Conservation (phyloP, 1,140 invertebrate species). For the Philaenus spumarius region DNA sequence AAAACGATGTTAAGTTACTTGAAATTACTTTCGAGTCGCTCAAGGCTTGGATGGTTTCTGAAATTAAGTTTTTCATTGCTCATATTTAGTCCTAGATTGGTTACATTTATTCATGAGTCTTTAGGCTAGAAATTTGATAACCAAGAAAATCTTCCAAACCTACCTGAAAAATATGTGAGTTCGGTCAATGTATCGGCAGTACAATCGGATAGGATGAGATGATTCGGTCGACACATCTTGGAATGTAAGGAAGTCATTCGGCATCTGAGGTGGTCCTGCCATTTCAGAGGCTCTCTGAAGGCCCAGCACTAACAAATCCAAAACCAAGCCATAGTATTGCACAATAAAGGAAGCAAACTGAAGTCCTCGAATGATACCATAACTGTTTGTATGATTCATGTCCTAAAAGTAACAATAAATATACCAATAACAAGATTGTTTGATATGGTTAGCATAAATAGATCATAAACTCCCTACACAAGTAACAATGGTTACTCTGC, state of each 20-base stretch:
- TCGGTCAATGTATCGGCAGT: conserved; percentile 93
- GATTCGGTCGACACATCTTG: conserved; percentile 89
- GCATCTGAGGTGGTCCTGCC: conserved; percentile 97
- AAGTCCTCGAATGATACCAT: conserved; percentile 91
- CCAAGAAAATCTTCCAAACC: too few species aligned
- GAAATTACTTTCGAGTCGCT: too few species aligned
- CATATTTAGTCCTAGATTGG: too few species aligned
- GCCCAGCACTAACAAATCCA: conserved; percentile 93
- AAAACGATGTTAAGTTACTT: too few species aligned
- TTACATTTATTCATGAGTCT: too few species aligned
- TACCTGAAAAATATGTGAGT: conserved; percentile 94
- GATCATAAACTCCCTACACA: too few species aligned
- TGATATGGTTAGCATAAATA: too few species aligned
- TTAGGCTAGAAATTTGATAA: too few species aligned
- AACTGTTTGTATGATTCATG: conserved; percentile 98
- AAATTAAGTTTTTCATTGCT: too few species aligned
- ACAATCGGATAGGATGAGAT: conserved; percentile 93
- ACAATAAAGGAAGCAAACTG: conserved; percentile 99
- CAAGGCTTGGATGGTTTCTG: too few species aligned
- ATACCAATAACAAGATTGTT: too few species aligned
- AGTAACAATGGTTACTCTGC: too few species aligned
- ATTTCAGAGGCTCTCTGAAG: conserved; percentile 95
- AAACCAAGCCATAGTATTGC: conserved; percentile 94
- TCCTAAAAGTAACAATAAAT: conserved; percentile 50
- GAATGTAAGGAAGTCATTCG: conserved; percentile 92